A percentile compares a stretch with the other conserved stretches of the same genome.
phyloP scores from a whole-genome alignment of 2,888 invertebrate genomes.

The Nezara viridula region DNA sequence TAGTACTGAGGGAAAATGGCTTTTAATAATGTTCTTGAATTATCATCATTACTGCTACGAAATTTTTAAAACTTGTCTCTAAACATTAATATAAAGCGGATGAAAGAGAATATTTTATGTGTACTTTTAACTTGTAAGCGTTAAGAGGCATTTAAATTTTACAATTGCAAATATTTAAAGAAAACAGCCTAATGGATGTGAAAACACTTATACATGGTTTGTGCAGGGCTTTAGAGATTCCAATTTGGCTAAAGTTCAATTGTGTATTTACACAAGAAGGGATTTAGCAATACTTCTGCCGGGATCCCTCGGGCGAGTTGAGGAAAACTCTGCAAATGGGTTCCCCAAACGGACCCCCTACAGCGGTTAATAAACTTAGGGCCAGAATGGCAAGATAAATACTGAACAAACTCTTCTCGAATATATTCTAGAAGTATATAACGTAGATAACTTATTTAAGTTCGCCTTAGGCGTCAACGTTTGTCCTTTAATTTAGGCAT shows the following conservation, averaged over 20 bases:
- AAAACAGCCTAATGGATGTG: background rate
- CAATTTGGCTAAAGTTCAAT: background rate
- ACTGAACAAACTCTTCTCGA: background rate
- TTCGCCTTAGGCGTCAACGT: background rate
- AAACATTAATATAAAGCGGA: no score
- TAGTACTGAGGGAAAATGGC: no score
- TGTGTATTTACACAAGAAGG: background rate
- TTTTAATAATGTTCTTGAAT: no score
- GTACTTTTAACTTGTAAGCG: background rate
- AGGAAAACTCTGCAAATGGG: background rate
- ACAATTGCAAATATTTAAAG: background rate
- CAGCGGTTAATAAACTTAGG: background rate
- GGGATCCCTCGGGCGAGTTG: background rate
- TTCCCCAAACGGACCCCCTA: background rate
- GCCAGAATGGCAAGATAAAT: background rate
- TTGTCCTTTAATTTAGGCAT: background rate
- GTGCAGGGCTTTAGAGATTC: background rate
- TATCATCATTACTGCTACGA: no score
- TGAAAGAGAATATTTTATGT: no score
- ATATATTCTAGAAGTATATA: background rate
- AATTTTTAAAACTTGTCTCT: no score
- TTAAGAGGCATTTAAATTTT: background rate
- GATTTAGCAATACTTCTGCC: background rate
- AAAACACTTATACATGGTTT: slow-evolving; percentile 2
- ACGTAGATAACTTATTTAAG: background rate